These are phyloP conservation scores for Gouania willdenowi DNA, from an alignment of 2,797 vertebrate genomes.

Conservation along the genomic window DNA sequence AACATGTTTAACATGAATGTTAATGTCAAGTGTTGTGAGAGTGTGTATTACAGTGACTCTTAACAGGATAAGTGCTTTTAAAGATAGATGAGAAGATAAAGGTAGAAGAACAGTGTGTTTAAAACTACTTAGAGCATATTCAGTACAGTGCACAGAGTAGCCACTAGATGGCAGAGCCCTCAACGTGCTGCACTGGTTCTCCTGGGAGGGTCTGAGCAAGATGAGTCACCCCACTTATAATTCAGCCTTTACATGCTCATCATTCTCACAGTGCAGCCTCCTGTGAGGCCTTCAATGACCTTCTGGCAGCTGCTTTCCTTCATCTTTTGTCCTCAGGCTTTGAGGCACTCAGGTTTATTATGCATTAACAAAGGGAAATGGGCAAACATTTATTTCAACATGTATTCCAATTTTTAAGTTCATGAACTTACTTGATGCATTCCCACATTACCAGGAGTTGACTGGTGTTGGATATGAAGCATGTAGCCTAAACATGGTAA, in stretches of 20 bases:
- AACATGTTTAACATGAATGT: too few species aligned
- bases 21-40: too few species aligned
- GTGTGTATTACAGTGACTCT: too few species aligned
- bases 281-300: slow-evolving; percentile 24
- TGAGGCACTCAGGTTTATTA: slow-evolving; percentile 18
- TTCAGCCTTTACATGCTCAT: slow-evolving; percentile 46
- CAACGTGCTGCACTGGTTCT: slow-evolving; percentile 16
- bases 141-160: neutral
- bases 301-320: slow-evolving; percentile 27
- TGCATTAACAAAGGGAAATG: too few species aligned
- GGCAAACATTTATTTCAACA: neutral
- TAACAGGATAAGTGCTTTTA: too few species aligned
- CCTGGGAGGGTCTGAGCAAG: slow-evolving; percentile 43
- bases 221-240: slow-evolving; percentile 67
- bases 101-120: too few species aligned
- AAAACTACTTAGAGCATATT: too few species aligned
- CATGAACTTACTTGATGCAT: too few species aligned
- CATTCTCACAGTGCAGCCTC: slow-evolving; percentile 37
- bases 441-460: too few species aligned
- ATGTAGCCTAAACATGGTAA: slow-evolving; percentile 48
- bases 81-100: too few species aligned
- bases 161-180: slow-evolving; percentile 60
- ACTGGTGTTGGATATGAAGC: slow-evolving; percentile 9
- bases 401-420: neutral
- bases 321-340: slow-evolving; percentile 22